Evolutionary conservation across 2,888 invertebrate genomes (phyloP).

Genomic region (Teinopalpus imperialis): DNA sequence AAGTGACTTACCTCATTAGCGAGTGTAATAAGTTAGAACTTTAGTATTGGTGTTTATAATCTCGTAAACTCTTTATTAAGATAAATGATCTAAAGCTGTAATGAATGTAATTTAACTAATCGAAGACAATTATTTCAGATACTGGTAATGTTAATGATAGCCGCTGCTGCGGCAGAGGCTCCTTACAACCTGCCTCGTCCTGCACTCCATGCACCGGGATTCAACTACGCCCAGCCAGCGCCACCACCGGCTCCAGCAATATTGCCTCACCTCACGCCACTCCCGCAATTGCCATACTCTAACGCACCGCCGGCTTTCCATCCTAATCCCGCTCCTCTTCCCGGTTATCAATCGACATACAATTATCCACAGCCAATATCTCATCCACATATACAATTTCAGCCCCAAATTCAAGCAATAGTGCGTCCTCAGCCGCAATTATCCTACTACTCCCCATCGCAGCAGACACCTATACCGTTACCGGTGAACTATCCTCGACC

Average conservation of each 20-base stretch:
- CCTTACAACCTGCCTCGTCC: conserved; percentile 68
- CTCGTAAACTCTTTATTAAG: no score
- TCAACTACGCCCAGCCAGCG: conserved; percentile 50
- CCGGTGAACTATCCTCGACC: conserved; percentile 29
- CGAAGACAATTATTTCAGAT: conserved; percentile 43
- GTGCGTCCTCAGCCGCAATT: conserved; percentile 32
- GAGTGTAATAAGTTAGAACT: conserved; percentile 19
- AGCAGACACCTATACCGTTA: conserved; percentile 36
- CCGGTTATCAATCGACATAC: conserved; percentile 23
- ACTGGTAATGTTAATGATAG: conserved; percentile 57
- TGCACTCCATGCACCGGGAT: conserved; percentile 46
- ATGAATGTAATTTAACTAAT: conserved; percentile 1
- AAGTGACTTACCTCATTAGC: conserved; percentile 23
- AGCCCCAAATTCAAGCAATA: conserved; percentile 27
- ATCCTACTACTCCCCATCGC: conserved; percentile 33
- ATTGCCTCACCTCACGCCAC: conserved; percentile 20
- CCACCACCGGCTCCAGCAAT: conserved; percentile 35
- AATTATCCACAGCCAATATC: conserved; percentile 23
- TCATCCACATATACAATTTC: conserved; percentile 26
- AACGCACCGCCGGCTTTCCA: conserved; percentile 23
- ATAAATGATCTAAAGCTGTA: no score
- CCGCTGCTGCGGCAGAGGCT: conserved; percentile 60
- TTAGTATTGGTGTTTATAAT: conserved; percentile 1
- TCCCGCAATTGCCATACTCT: conserved; percentile 24
- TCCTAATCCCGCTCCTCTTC: conserved; percentile 24